phyloP scores from a whole-genome alignment of 2,888 invertebrate species.

The Lasioglossum lativentre region DNA sequence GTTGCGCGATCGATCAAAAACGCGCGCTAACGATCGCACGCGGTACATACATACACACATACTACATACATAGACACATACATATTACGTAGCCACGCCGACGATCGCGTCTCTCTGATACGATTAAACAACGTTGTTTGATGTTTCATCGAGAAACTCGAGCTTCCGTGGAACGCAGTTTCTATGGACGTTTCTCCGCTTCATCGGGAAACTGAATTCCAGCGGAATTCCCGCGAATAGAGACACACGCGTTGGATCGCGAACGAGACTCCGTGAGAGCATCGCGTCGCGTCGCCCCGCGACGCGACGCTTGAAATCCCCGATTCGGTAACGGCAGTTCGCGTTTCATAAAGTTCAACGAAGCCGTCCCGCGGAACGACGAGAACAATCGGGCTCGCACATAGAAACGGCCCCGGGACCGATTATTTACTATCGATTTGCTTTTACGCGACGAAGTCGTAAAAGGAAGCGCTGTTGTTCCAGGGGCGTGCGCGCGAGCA shows the following conservation, averaged over 20 bases:
- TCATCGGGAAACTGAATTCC: neutral
- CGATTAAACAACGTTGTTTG: conserved; percentile 2
- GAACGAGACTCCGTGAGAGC: neutral
- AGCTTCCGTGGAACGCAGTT: neutral
- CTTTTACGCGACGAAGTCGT: conserved; percentile 45
- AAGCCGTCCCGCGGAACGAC: conserved; percentile 16
- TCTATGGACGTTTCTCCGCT: neutral
- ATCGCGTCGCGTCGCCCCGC: neutral
- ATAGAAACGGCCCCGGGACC: neutral
- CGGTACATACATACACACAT: too few relatives aligned
- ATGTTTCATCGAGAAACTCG: neutral
- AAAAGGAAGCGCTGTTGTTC: conserved; percentile 43
- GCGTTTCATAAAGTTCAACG: conserved; percentile 41
- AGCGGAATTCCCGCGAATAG: neutral
- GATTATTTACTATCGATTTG: conserved; percentile 57
- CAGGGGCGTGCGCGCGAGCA: neutral
- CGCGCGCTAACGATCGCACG: conserved; percentile 1
- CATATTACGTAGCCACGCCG: neutral
- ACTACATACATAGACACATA: too few relatives aligned
- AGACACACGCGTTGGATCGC: neutral
- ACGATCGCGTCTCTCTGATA: conserved; percentile 2
- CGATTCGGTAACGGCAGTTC: conserved; percentile 23
- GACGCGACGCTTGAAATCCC: neutral
- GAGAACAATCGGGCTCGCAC: neutral
- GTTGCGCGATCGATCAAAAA: conserved; percentile 1